phyloP scores from a whole-genome alignment of 2,888 invertebrate genomes.

The Diplolepis rosae region DNA sequence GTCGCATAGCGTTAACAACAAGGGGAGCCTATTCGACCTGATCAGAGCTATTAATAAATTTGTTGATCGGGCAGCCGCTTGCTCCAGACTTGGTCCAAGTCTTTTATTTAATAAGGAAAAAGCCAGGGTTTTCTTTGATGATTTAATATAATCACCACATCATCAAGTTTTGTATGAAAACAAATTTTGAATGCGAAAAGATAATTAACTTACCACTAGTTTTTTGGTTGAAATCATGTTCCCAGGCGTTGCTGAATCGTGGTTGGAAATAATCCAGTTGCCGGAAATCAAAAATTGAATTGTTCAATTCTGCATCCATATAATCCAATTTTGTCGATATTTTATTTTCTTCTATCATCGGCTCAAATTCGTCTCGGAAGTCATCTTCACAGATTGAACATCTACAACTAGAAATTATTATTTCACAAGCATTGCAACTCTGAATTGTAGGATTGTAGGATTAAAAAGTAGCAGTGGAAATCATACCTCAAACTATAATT shows the following conservation, averaged over 20 bases:
- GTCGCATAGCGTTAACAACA: too few species aligned
- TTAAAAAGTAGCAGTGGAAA: background rate
- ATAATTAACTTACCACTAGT: background rate
- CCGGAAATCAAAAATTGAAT: constrained; percentile 35
- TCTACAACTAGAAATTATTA: constrained; percentile 46
- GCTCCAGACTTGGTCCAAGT: too few species aligned
- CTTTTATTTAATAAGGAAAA: too few species aligned
- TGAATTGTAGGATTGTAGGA: background rate
- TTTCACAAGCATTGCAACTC: constrained; percentile 30
- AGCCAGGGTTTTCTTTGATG: too few species aligned
- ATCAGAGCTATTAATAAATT: too few species aligned
- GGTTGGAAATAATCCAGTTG: constrained; percentile 1
- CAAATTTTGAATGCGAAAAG: background rate
- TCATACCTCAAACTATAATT: constrained; percentile 39
- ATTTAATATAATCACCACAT: too few species aligned
- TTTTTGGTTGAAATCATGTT: background rate
- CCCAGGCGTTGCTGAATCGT: background rate
- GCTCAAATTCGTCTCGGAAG: constrained; percentile 37
- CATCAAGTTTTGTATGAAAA: background rate
- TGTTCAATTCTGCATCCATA: constrained; percentile 49
- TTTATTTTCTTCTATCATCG: constrained; percentile 46
- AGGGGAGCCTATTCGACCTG: too few species aligned
- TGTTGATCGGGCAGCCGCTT: too few species aligned
- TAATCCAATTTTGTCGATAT: constrained; percentile 56
- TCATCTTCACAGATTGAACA: constrained; percentile 41